These are phyloP conservation scores for Heliconius ismenius DNA, from an alignment of 2,888 invertebrate genomes.

Conservation along the genomic window DNA sequence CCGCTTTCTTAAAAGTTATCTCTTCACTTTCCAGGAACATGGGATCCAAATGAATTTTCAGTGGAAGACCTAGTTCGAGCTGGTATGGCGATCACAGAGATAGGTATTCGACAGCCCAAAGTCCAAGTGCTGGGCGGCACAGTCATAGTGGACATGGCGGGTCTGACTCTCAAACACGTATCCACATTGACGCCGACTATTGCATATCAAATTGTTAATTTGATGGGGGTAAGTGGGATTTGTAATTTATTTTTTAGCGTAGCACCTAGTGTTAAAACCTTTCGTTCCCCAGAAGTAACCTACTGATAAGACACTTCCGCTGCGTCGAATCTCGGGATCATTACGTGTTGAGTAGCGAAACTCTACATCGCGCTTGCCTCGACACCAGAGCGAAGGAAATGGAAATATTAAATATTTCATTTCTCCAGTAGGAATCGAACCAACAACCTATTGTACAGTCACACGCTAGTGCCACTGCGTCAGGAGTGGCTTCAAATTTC, in stretches of 20 bases:
- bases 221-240: constrained; percentile 63
- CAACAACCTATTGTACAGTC: no score
- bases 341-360: no score
- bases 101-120: constrained; percentile 67
- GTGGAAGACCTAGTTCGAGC: constrained; percentile 65
- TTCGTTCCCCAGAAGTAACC: no score
- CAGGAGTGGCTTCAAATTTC: not conserved
- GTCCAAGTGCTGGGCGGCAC: constrained; percentile 66
- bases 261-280: no score
- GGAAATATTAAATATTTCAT: no score
- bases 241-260: not conserved
- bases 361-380: no score
- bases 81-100: constrained; percentile 62
- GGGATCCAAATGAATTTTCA: constrained; percentile 69
- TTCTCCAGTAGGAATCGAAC: no score
- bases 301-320: no score
- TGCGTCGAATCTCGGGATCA: no score
- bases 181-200: constrained; percentile 67
- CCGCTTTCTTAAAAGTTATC: not conserved
- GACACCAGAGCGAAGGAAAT: no score
- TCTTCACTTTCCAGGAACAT: constrained; percentile 55
- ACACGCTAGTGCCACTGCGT: no score
- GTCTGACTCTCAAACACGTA: constrained; percentile 62
- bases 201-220: constrained; percentile 69
- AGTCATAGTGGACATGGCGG: constrained; percentile 65